These are phyloP conservation scores for Drosophila lini DNA, from an alignment of 1,140 invertebrate genomes.

Conservation along the genomic window DNA sequence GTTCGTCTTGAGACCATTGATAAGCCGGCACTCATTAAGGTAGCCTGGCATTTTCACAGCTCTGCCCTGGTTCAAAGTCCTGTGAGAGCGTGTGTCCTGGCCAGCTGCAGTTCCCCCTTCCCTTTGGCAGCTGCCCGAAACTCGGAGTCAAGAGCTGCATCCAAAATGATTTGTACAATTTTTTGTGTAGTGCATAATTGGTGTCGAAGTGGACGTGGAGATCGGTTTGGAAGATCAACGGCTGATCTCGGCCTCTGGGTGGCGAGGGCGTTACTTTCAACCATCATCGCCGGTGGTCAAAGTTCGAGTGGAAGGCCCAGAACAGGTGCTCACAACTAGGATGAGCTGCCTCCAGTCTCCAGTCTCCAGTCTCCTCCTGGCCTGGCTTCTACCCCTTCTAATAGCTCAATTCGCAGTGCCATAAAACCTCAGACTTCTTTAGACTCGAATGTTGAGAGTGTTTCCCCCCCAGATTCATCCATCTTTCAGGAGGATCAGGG, in stretches of 20 bases:
- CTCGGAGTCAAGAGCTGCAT: conserved; percentile 3
- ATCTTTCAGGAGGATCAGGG: background rate
- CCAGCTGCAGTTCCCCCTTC: conserved; percentile 12
- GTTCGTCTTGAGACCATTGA: conserved; percentile 19
- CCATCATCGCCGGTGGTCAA: conserved; percentile 18
- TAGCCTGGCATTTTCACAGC: conserved; percentile 25
- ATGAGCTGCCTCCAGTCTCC: background rate
- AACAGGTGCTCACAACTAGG: conserved; percentile 16
- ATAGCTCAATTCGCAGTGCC: conserved; percentile 74
- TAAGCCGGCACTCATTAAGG: conserved; percentile 53
- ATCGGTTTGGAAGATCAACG: conserved; percentile 14
- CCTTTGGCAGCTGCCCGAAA: conserved; percentile 6
- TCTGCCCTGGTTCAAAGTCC: background rate
- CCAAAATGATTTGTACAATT: conserved; percentile 66
- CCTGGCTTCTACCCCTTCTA: conserved; percentile 19
- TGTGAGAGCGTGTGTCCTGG: conserved; percentile 25
- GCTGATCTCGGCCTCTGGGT: conserved; percentile 1
- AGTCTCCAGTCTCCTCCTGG: background rate
- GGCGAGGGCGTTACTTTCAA: conserved; percentile 10
- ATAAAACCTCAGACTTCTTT: conserved; percentile 40
- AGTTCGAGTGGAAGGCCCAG: conserved; percentile 7
- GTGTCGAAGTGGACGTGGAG: conserved; percentile 38
- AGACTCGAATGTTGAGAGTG: conserved; percentile 9
- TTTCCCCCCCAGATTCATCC: background rate
- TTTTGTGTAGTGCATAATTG: conserved; percentile 68